Evolutionary conservation across 2,797 vertebrate genomes (phyloP), one percentile per base, ranked within the genome.

Genomic region (Sitta carolinensis): DNA sequence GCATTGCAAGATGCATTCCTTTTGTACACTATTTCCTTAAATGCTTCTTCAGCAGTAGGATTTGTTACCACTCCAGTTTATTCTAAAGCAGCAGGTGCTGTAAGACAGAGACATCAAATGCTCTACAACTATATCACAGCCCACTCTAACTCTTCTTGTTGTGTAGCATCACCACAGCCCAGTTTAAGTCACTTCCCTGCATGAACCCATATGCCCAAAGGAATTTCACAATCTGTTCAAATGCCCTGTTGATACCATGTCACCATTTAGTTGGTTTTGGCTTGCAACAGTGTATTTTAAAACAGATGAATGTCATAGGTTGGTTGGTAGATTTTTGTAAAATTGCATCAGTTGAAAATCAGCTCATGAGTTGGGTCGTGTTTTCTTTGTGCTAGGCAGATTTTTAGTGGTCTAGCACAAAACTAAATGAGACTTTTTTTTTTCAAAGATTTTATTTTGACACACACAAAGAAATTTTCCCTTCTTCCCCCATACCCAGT

Each of bases 401-500:
- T 62, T 84, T 89, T 79, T 48, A 89, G 55, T 45, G 34, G 23
- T 83, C 81, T 87, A 69, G 73, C 88, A 7, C 61, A 36, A 62
- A 92, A 69, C 51, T 61, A 93, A 90, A 58, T 22, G 2, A 84
- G 43, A 69, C 26, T 25, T 5, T 22, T 58, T 90, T 77, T 70
- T 68, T 84, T 30, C 2, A 5, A 87, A 76, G 42, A 84, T 57
- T 36, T 85, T 87, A 59, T 77, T 95, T 87, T 92, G 90, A 93
- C 74, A 89, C 32, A 81, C 26, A 81, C 61, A 80, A 95, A 91
- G 66, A 68, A 74, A 83, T 81, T 86, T 89, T 85, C 50, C 73
- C 47, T 84, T 86, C 93, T 94, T 93, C 85, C 87, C 79, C 94
- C 84, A 93, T 62, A 59, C 34, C 22, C 69, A 62, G 54, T 16